Conservation (phyloP, 2,113 vertebrate species). For the Paramisgurnus dabryanus region DNA sequence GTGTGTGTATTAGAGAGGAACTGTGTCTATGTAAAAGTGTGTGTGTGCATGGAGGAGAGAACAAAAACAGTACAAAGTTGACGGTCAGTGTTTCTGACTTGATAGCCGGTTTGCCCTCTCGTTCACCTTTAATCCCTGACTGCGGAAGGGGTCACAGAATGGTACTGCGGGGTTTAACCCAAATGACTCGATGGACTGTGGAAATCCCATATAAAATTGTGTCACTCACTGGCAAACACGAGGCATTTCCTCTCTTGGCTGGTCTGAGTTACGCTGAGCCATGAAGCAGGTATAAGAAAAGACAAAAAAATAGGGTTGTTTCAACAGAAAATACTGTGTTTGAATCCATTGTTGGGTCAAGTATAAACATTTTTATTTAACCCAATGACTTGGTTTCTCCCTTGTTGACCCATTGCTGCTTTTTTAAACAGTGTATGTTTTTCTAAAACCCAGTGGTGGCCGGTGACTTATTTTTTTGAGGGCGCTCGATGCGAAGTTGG, state of each 20-base stretch:
- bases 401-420: no score
- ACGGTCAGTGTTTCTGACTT: slow-evolving; percentile 71
- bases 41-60: slow-evolving; percentile 48
- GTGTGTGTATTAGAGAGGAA: slow-evolving; percentile 28
- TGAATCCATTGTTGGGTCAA: no score
- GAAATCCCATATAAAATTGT: slow-evolving; percentile 67
- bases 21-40: slow-evolving; percentile 50
- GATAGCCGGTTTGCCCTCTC: slow-evolving; percentile 72
- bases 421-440: no score
- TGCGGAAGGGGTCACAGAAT: slow-evolving; percentile 64
- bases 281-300: slow-evolving; percentile 26
- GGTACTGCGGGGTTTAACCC: slow-evolving; percentile 67
- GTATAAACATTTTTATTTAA: no score
- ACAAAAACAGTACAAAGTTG: slow-evolving; percentile 67
- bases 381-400: no score
- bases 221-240: slow-evolving; percentile 62
- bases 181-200: slow-evolving; percentile 56
- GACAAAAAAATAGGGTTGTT: not conserved
- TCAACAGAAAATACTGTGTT: no score
- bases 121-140: slow-evolving; percentile 76
- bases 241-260: slow-evolving; percentile 50
- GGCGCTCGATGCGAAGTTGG: no score
- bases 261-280: not conserved
- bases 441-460: no score
- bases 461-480: no score